Percentiles rank a stretch among this genome's conserved stretches.
These are phyloP conservation scores for Aphelenchoides besseyi DNA, from an alignment of 1,140 invertebrate genomes.

Conservation along the genomic window DNA sequence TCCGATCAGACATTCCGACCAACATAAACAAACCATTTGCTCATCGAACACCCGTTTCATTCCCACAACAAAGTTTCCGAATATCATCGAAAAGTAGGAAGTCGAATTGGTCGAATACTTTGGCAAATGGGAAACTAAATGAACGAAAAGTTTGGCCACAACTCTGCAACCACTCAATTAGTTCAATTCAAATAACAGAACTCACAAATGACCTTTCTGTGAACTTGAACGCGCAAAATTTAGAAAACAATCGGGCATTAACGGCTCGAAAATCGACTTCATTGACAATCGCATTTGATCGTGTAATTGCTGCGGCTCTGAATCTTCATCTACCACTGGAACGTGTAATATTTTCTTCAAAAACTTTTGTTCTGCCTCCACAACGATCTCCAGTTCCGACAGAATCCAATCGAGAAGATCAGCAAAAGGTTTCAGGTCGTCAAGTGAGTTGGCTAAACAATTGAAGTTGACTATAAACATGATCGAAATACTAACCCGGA, in stretches of 20 bases:
- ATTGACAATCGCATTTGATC: slow-evolving; percentile 54
- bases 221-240: background rate
- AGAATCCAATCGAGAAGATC: slow-evolving; percentile 75
- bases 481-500: background rate
- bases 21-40: too few species aligned
- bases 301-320: slow-evolving; percentile 43
- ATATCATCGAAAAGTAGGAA: slow-evolving; percentile 83
- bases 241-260: slow-evolving; percentile 42
- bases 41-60: slow-evolving; percentile 91
- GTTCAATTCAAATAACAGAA: slow-evolving; percentile 20
- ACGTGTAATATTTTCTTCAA: slow-evolving; percentile 88
- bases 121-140: slow-evolving; percentile 82
- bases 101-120: slow-evolving; percentile 83
- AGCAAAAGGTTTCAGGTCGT: slow-evolving; percentile 23
- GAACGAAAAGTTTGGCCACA: slow-evolving; percentile 84
- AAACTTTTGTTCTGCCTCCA: slow-evolving; percentile 90
- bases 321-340: slow-evolving; percentile 66
- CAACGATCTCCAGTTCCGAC: slow-evolving; percentile 82
- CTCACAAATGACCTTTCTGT: background rate
- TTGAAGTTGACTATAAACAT: background rate
- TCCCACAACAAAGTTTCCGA: slow-evolving; percentile 80
- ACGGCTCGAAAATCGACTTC: slow-evolving; percentile 48
- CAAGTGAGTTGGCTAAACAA: slow-evolving; percentile 12
- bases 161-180: slow-evolving; percentile 70
- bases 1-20: too few species aligned